These are phyloP conservation scores for Actias luna DNA, from an alignment of 2,888 invertebrate species.

Conservation along the genomic window DNA sequence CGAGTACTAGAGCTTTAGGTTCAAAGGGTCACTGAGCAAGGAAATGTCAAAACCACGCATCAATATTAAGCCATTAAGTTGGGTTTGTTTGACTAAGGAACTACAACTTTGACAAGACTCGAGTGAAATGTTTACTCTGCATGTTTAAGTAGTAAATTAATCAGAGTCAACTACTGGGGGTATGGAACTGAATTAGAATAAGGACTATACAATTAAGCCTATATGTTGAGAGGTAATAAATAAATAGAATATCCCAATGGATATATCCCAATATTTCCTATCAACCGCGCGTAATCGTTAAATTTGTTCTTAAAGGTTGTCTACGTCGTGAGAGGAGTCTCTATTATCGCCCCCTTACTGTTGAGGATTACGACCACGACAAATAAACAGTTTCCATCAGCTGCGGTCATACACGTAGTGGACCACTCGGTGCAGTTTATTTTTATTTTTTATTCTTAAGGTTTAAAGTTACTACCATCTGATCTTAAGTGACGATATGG, in stretches of 20 bases:
- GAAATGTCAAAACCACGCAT: constrained; percentile 73
- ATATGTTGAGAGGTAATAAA: neutral
- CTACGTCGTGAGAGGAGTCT: no score
- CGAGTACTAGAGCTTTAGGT: constrained; percentile 10
- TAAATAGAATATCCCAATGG: neutral
- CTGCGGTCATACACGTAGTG: no score
- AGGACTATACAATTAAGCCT: neutral
- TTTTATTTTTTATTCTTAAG: no score
- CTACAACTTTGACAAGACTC: constrained; percentile 47
- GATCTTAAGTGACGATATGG: neutral
- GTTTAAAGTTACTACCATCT: neutral
- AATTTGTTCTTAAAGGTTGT: no score
- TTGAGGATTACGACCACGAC: no score
- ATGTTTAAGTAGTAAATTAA: constrained; percentile 52
- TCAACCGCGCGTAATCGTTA: no score
- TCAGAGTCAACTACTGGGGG: constrained; percentile 39
- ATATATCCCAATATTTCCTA: no score
- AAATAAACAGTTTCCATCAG: no score
- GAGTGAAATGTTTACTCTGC: constrained; percentile 51
- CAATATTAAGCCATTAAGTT: constrained; percentile 72
- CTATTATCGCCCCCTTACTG: no score
- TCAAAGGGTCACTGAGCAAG: constrained; percentile 40
- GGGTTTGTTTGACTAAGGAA: constrained; percentile 52
- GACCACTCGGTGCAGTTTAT: no score
- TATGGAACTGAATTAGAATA: constrained; percentile 8